phyloP scores from a whole-genome alignment of 2,113 vertebrate species.

The Mungos mungo region DNA sequence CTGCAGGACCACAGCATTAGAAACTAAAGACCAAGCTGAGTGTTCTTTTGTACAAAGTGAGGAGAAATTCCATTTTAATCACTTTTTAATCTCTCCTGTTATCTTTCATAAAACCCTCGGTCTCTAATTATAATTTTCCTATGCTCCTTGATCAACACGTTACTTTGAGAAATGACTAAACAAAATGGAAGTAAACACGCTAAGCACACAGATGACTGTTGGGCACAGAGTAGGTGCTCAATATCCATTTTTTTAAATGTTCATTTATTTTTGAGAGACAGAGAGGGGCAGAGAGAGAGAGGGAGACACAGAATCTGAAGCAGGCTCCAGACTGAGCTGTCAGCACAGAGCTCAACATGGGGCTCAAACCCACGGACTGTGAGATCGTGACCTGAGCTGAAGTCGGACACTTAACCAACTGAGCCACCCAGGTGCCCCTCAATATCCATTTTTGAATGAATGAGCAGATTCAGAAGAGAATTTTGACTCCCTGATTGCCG shows the following conservation, averaged over 20 bases:
- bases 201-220: neutral
- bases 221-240: neutral
- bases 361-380: too few species aligned
- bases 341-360: too few species aligned
- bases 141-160: neutral
- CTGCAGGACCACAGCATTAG: neutral
- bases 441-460: neutral
- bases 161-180: neutral
- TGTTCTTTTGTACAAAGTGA: neutral
- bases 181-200: rapidly evolving
- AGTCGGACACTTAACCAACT: too few species aligned
- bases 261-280: too few species aligned
- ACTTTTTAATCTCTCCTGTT: neutral
- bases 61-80: neutral
- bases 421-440: neutral
- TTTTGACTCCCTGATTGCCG: neutral
- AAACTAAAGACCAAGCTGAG: neutral
- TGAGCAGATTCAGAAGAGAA: neutral
- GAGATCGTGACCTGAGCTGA: too few species aligned
- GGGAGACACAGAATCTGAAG: too few species aligned
- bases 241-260: too few species aligned
- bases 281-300: too few species aligned
- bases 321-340: too few species aligned
- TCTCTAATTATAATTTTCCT: neutral
- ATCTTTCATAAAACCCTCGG: neutral